Evolutionary conservation across 23 tunicate genomes (phyloP).

Genomic region (Styela clava): DNA sequence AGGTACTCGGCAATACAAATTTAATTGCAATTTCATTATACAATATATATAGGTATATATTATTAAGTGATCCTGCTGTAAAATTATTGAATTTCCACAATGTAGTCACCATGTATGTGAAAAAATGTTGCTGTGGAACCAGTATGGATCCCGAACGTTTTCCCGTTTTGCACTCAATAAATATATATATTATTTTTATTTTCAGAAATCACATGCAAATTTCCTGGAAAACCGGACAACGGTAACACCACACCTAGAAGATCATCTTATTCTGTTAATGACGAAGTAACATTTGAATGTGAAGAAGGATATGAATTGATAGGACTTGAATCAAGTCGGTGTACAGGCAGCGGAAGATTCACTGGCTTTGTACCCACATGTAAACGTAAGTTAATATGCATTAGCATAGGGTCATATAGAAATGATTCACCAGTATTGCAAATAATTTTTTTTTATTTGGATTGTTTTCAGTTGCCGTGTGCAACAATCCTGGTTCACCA

Average conservation of each 20-base stretch:
- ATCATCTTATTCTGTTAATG: slow-evolving; percentile 19
- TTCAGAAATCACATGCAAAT: slow-evolving; percentile 31
- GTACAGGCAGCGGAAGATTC: slow-evolving; percentile 21
- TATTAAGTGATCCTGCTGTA: background rate
- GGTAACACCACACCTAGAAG: slow-evolving; percentile 23
- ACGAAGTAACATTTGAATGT: slow-evolving; percentile 25
- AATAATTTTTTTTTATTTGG: too few species aligned
- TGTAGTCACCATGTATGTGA: too few species aligned
- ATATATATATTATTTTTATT: too few species aligned
- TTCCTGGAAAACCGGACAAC: slow-evolving; percentile 23
- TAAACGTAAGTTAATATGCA: slow-evolving; percentile 24
- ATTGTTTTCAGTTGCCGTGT: slow-evolving; percentile 6
- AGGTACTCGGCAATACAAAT: background rate
- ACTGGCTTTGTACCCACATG: slow-evolving; percentile 32
- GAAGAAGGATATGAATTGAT: slow-evolving; percentile 30
- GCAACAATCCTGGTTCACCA: slow-evolving; percentile 19
- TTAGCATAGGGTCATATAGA: background rate
- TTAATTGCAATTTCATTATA: background rate
- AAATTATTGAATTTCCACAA: background rate
- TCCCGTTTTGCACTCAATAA: too few species aligned
- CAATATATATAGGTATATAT: background rate
- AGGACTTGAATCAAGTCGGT: slow-evolving; percentile 13
- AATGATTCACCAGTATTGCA: background rate
- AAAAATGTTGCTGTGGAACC: too few species aligned
- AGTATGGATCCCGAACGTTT: too few species aligned